Percentiles rank a stretch among this genome's conserved stretches.
Conservation (phyloP, 35 echinoderm and acorn worm species). For the Apostichopus californicus region DNA sequence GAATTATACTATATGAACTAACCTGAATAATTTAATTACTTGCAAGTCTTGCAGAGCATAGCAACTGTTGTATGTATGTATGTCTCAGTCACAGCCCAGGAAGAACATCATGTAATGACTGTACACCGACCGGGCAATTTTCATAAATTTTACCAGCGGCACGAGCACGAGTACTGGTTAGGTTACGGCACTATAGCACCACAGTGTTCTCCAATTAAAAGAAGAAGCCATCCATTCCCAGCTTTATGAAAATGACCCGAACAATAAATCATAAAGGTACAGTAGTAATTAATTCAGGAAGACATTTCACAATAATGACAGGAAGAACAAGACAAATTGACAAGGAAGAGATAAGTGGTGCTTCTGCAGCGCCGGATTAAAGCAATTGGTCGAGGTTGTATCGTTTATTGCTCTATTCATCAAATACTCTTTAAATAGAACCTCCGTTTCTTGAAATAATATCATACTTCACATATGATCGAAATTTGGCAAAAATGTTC, state of each 20-base stretch:
- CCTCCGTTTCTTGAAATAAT: too few species aligned
- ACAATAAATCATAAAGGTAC: neutral
- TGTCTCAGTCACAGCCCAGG: neutral
- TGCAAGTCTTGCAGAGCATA: neutral
- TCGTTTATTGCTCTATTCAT: too few species aligned
- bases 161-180: neutral
- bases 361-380: too few species aligned
- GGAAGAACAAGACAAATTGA: neutral
- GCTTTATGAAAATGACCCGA: neutral
- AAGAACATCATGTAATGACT: neutral
- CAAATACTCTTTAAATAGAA: too few species aligned
- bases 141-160: too few species aligned
- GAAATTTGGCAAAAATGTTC: too few species aligned
- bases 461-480: too few species aligned
- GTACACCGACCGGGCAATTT: too few species aligned
- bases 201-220: neutral
- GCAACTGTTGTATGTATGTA: neutral
- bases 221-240: neutral
- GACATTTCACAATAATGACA: conserved; percentile 20
- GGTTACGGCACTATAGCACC: neutral
- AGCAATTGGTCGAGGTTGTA: too few species aligned
- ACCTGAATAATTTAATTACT: neutral
- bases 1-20: neutral
- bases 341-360: neutral
- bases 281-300: conserved; percentile 42